These are phyloP conservation scores for Apoda limacodes DNA, from an alignment of 2,888 invertebrate species.

Conservation along the genomic window DNA sequence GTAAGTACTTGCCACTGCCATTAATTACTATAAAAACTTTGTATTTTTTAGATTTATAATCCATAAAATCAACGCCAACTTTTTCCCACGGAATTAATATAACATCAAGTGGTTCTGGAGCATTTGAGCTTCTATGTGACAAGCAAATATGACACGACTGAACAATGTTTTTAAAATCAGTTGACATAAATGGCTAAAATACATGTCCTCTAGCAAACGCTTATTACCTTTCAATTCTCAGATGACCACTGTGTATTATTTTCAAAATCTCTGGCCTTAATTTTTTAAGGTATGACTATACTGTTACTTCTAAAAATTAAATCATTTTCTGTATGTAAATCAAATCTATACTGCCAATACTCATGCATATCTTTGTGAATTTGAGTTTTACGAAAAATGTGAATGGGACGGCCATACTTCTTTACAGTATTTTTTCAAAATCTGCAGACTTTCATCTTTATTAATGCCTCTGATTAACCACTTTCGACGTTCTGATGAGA, in stretches of 20 bases:
- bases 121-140: slow-evolving; percentile 11
- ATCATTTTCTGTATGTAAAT: no score
- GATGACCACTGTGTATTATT: no score
- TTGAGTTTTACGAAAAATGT: no score
- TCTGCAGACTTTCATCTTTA: no score
- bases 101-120: slow-evolving; percentile 15
- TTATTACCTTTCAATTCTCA: slow-evolving; percentile 18
- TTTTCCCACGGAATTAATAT: slow-evolving; percentile 17
- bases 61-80: slow-evolving; percentile 19
- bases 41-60: slow-evolving; percentile 16
- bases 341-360: no score
- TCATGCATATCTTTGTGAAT: no score
- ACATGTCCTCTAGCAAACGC: slow-evolving; percentile 17
- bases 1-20: slow-evolving; percentile 8
- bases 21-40: slow-evolving; percentile 16
- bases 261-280: slow-evolving; percentile 17
- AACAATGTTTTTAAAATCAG: slow-evolving; percentile 13
- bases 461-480: no score
- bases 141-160: slow-evolving; percentile 13
- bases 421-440: no score
- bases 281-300: no score
- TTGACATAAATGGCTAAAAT: slow-evolving; percentile 20
- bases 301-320: no score
- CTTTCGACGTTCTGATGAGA: no score
- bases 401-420: no score